Base-by-base conservation (phyloP, 2,113 vertebrate species). In the Misgurnus mizolepis region DNA sequence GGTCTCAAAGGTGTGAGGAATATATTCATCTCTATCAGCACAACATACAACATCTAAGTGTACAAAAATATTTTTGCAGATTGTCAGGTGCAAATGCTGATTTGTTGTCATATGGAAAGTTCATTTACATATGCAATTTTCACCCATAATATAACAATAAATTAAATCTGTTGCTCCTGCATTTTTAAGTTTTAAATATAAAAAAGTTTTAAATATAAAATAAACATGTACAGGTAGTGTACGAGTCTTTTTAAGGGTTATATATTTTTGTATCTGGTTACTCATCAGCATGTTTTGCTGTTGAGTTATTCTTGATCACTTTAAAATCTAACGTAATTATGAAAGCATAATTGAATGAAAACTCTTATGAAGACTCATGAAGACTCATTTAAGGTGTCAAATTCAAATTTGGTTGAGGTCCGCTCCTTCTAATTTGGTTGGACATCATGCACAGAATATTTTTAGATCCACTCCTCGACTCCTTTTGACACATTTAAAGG, bases 371-470 rank as follows among this genome's bases (percentile, higher is more conserved):
- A n/a, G n/a, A n/a, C n/a, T n/a, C n/a, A n/a, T n/a, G n/a, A n/a
- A 27, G 43, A 70, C 79, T 80, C 62, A 80, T 75, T 84, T 22
- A 58, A 77, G 41, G 49, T 77, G 66, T 69, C 39, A 27, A 45
- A 22, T 10, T 34, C 60, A 75, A 62, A 82, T 78, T 47, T 45
- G 17, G 41, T 78, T 80, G 17, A 22, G 27, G 65, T 3, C 76
- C 41, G 60, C 70, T 76, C 49, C 70, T 76, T 68, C 53, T 81
- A 84, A 81, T 81, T 81, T 70, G 18, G 50, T 84, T 65, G 79
- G 78, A 77, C 72, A 58, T 62, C 40, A 6, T 41, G 14, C 45
- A 18, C 61, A 58, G 55, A 34, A 11, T 67, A 77, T 82, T 82
- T 82, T 80, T 66, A 73, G 69, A 77, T 78, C 80, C 34, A 73